Evolutionary conservation across 1,140 invertebrate genomes (phyloP), one percentile per base, ranked within the genome.

Genomic region (Epicauta chinensis): DNA sequence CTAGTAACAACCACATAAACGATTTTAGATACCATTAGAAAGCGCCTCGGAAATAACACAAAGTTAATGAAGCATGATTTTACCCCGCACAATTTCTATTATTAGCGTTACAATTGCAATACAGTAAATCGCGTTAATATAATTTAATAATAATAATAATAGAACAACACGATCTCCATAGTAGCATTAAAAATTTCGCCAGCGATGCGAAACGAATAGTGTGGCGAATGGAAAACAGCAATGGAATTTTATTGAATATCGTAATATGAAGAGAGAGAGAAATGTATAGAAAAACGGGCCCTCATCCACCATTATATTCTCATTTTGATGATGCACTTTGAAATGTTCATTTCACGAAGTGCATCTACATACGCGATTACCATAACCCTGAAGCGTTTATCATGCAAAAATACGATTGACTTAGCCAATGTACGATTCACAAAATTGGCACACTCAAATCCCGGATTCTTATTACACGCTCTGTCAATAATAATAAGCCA

Each of bases 341-440:
- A 58, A 48, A 51, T 43, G 56, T 42, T 58, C 56, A 58, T 58
- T 58, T 58, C 51, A 45, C 43, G 32, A 39, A 55, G 53, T 58
- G 56, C 56, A 58, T 58, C 56, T 58, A 47, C 56, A 58, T 58
- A 46, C 48, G n/a, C n/a, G 32, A 54, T 55, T 55, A 51, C 46
- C 46, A 58, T 55, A 55, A 44, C 37, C 37, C 39, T 23, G 41
- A 43, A 14, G 45, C 51, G 44, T 56, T 56, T 56, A 56, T 43
- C 50, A 56, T 52, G 50, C 49, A 46, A 56, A 56, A 56, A 48
- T 44, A 17, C 52, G 40, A 53, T 53, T 53, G 51, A 53, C 48
- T 44, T 53, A 23, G 51, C 16, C 39, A 50, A 29, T 11, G 37
- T 37, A 7, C 23, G 23, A 23, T 50, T 50, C 40, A 16, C 34